These are phyloP conservation scores for Onchidella celtica DNA, from an alignment of 2,888 invertebrate species.

Conservation along the genomic window DNA sequence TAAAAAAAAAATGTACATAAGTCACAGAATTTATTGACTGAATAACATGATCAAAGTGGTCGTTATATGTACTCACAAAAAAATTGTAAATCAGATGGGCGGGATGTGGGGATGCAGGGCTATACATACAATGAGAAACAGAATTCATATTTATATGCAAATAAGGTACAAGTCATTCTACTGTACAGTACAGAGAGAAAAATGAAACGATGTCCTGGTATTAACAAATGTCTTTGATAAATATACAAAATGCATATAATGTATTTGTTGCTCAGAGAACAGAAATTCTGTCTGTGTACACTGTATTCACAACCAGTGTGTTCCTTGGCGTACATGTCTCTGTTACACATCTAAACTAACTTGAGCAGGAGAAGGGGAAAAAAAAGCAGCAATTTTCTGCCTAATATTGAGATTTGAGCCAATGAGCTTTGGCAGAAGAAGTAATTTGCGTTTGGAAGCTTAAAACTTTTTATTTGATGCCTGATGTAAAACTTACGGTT, in stretches of 20 bases:
- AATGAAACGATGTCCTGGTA: not conserved
- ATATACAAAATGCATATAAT: conserved; percentile 9
- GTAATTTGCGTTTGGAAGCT: too few relatives aligned
- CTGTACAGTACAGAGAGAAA: conserved; percentile 1
- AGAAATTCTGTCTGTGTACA: conserved; percentile 7
- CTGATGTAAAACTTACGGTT: too few relatives aligned
- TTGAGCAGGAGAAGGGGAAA: too few relatives aligned
- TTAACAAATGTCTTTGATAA: not conserved
- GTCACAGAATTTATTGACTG: too few relatives aligned
- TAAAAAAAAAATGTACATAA: too few relatives aligned
- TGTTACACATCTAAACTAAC: too few relatives aligned
- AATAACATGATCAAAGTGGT: not conserved
- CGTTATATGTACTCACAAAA: not conserved
- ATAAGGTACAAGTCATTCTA: not conserved
- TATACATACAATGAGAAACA: not conserved
- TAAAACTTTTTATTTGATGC: too few relatives aligned
- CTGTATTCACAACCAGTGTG: conserved; percentile 34
- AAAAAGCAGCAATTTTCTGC: too few relatives aligned
- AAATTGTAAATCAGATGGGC: conserved; percentile 1
- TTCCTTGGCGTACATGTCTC: too few relatives aligned
- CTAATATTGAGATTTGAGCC: too few relatives aligned
- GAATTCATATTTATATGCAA: not conserved
- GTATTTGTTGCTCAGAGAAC: not conserved
- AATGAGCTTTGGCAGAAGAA: too few relatives aligned
- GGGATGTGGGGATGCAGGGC: too few relatives aligned